phyloP scores from a whole-genome alignment of 2,797 vertebrate genomes.

The Gymnopithys bicolor region DNA sequence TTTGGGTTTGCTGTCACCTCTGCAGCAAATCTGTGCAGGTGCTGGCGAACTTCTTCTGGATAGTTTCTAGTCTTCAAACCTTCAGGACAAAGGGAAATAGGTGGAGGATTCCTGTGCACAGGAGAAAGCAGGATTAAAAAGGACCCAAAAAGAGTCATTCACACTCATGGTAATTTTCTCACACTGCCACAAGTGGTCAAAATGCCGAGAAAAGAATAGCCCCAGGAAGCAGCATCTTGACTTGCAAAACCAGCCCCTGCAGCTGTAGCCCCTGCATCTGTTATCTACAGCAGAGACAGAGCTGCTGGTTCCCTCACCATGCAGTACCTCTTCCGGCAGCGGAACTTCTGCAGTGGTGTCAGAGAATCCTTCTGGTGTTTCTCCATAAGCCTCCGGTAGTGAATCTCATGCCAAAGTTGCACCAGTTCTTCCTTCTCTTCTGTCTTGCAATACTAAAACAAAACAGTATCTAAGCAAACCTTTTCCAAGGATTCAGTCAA shows the following conservation, averaged over 20 bases:
- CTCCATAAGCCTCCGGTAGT: slow-evolving; percentile 59
- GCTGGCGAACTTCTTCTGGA: slow-evolving; percentile 39
- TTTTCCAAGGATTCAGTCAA: background rate
- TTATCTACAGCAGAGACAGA: background rate
- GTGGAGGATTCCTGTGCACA: slow-evolving; percentile 74
- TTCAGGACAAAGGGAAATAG: slow-evolving; percentile 65
- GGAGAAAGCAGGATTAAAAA: background rate
- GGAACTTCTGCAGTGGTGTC: slow-evolving; percentile 71
- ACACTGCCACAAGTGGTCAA: background rate
- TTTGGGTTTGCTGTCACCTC: slow-evolving; percentile 58
- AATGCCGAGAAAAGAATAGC: background rate
- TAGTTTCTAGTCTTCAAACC: slow-evolving; percentile 64
- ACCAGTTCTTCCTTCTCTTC: slow-evolving; percentile 66
- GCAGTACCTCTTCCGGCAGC: slow-evolving; percentile 71
- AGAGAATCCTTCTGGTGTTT: background rate
- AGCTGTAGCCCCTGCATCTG: background rate
- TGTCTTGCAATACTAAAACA: slow-evolving; percentile 50
- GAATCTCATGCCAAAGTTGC: slow-evolving; percentile 74
- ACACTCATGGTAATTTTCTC: background rate
- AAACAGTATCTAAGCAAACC: background rate
- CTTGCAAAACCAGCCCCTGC: background rate
- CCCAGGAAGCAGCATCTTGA: background rate
- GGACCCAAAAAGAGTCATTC: background rate
- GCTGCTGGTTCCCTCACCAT: accelerated
- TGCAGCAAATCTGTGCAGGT: slow-evolving; percentile 58